Percentiles rank a stretch among this genome's conserved stretches.
phyloP scores from a whole-genome alignment of 1,140 invertebrate genomes.

The Thaumatotibia leucotreta region DNA sequence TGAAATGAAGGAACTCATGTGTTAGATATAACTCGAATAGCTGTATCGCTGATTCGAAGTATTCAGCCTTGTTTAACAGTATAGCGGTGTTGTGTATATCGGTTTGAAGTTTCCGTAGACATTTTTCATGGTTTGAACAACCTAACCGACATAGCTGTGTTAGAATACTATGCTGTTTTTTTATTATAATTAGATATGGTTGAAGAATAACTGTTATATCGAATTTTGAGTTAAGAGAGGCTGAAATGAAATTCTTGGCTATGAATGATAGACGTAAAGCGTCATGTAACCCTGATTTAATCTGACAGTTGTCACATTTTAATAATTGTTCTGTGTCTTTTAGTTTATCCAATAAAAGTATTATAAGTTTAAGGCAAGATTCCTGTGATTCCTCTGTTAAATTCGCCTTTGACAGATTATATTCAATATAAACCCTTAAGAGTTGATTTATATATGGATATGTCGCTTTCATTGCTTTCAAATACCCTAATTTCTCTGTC shows the following conservation, averaged over 20 bases:
- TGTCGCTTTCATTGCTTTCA: conserved; percentile 28
- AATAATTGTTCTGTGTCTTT: conserved; percentile 37
- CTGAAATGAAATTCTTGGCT: conserved; percentile 39
- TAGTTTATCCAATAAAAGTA: conserved; percentile 36
- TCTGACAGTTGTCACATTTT: conserved; percentile 58
- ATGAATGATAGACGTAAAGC: conserved; percentile 48
- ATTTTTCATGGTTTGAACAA: conserved; percentile 48
- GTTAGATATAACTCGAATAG: conserved; percentile 53
- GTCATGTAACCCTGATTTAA: conserved; percentile 49
- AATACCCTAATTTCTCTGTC: conserved; percentile 47
- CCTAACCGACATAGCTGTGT: conserved; percentile 28
- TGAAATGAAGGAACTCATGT: conserved; percentile 40
- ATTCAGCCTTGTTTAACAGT: conserved; percentile 37
- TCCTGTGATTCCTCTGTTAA: conserved; percentile 21
- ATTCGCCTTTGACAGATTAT: conserved; percentile 15
- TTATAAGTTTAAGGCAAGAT: conserved; percentile 42
- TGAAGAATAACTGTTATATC: conserved; percentile 28
- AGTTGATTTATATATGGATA: conserved; percentile 56
- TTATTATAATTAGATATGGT: conserved; percentile 30
- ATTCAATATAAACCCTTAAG: conserved; percentile 47
- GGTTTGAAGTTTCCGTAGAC: conserved; percentile 47
- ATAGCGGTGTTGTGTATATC: conserved; percentile 59
- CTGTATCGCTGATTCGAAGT: conserved; percentile 49
- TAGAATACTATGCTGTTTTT: conserved; percentile 44
- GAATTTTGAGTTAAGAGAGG: conserved; percentile 21